A percentile compares a stretch with the other conserved stretches of the same genome.
Evolutionary conservation across 2,888 invertebrate species (phyloP).

Genomic region (Papilio demoleus): DNA sequence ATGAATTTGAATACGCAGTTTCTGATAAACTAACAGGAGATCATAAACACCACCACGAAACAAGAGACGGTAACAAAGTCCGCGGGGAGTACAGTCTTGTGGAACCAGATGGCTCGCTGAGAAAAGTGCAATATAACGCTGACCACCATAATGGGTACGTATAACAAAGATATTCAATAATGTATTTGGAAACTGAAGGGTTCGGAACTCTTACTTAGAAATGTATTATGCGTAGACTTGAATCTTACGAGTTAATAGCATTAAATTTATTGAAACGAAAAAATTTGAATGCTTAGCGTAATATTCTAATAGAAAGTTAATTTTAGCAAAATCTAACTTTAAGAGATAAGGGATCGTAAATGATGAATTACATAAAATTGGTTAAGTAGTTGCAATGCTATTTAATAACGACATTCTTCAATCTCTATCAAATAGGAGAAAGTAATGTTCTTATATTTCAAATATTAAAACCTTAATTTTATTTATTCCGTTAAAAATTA

Average conservation of each 20-base stretch:
- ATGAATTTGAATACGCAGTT: constrained; percentile 84
- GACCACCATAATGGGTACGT: constrained; percentile 82
- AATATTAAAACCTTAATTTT: too few relatives aligned
- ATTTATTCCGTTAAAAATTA: too few relatives aligned
- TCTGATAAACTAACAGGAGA: constrained; percentile 83
- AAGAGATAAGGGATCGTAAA: too few relatives aligned
- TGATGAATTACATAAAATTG: neutral
- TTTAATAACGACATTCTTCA: neutral
- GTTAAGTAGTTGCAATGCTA: neutral
- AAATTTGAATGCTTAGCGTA: too few relatives aligned
- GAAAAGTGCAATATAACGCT: constrained; percentile 83
- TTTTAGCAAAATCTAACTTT: too few relatives aligned
- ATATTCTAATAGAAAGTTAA: too few relatives aligned
- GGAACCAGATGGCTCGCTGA: constrained; percentile 82
- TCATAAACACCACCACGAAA: constrained; percentile 81
- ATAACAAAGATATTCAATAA: constrained; percentile 18
- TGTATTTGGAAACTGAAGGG: neutral
- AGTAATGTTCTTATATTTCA: too few relatives aligned
- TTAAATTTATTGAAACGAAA: too few relatives aligned
- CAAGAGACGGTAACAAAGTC: constrained; percentile 82
- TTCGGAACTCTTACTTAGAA: too few relatives aligned
- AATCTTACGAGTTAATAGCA: too few relatives aligned
- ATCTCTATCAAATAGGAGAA: too few relatives aligned
- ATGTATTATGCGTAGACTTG: too few relatives aligned
- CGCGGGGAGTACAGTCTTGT: constrained; percentile 83